Conservation (phyloP, 2,888 invertebrate genomes). For the Trissonchulus sp. region DNA sequence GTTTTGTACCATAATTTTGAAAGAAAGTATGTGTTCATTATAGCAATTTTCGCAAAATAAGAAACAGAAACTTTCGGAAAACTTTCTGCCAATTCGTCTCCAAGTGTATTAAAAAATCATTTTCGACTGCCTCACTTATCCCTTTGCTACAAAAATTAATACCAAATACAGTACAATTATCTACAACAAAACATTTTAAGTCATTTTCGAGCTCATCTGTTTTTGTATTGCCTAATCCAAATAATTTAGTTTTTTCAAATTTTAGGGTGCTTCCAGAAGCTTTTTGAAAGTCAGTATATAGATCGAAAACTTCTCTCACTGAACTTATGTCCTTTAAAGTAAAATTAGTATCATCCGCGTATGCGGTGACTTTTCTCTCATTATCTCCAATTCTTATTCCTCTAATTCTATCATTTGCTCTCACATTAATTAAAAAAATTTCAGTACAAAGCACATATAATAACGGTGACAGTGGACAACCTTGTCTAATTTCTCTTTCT, state of each 20-base stretch:
- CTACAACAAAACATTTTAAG: neutral
- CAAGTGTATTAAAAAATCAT: too few species aligned
- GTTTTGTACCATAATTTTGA: neutral
- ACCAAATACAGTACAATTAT: neutral
- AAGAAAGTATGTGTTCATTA: neutral
- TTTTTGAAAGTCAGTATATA: neutral
- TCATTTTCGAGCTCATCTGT: neutral
- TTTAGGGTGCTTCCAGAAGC: constrained; percentile 12
- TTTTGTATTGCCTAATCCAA: neutral
- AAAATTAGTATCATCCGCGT: constrained; percentile 26
- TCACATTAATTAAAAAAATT: constrained; percentile 3
- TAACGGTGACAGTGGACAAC: constrained; percentile 24
- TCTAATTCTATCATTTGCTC: neutral
- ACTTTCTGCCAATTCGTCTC: neutral
- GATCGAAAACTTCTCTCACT: neutral
- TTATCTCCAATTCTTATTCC: constrained; percentile 2
- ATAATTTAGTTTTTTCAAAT: constrained; percentile 13
- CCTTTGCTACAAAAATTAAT: neutral
- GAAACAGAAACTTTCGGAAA: neutral
- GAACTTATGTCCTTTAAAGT: neutral
- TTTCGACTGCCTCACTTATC: neutral
- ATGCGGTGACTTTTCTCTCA: neutral
- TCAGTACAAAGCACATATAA: constrained; percentile 11
- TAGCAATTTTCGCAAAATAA: neutral
- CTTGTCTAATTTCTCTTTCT: constrained; percentile 22